These are phyloP conservation scores for Chrysomela aeneicollis DNA, from an alignment of 2,888 invertebrate genomes.

Conservation along the genomic window DNA sequence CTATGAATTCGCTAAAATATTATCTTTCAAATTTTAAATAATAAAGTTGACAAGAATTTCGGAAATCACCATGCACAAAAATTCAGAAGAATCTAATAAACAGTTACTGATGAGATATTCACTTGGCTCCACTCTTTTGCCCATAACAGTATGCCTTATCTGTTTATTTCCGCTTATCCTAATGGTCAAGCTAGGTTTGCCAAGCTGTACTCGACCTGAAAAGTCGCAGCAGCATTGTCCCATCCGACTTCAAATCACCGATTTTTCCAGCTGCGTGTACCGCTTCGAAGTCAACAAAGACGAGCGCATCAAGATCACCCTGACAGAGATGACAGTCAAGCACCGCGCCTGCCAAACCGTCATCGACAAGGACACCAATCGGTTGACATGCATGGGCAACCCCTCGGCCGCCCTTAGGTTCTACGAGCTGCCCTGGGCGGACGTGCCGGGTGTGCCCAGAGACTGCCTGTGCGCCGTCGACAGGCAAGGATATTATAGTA, in stretches of 20 bases:
- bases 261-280: conserved; percentile 77
- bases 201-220: no score
- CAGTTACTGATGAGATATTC: no score
- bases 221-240: neutral
- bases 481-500: no score
- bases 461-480: conserved; percentile 80
- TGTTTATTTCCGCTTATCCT: no score
- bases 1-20: no score
- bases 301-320: conserved; percentile 78
- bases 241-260: neutral
- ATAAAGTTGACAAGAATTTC: no score
- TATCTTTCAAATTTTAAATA: no score
- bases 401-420: conserved; percentile 73
- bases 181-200: no score
- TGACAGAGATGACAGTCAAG: conserved; percentile 73
- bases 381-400: conserved; percentile 76
- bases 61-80: no score
- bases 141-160: no score
- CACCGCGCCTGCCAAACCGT: conserved; percentile 66
- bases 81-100: no score
- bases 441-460: conserved; percentile 74
- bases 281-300: conserved; percentile 87
- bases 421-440: conserved; percentile 72
- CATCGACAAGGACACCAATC: conserved; percentile 71
- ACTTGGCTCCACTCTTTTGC: no score